Evolutionary conservation across 1,140 invertebrate genomes (phyloP), one percentile per base, ranked within the genome.

Genomic region (Cydia amplana): DNA sequence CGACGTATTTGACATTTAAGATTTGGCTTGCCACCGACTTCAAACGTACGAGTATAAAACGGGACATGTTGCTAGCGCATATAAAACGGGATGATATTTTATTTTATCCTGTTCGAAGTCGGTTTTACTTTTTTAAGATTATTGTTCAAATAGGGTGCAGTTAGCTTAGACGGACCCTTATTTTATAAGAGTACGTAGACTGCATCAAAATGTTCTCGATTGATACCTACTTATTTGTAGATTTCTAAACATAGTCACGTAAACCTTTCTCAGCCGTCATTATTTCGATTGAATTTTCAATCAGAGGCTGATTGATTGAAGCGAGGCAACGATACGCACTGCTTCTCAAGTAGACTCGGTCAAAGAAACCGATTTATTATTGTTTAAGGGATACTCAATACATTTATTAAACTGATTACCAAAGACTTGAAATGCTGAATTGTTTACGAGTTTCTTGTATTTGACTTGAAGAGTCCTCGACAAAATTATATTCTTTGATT

Each of bases 251-350:
- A 81, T 85, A 87, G 84, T 91, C 86, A 86, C 86, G 87, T 91
- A 89, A 89, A 87, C 87, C 85, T 88, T 85, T 84, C 85, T 82
- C 79, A 83, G 84, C 85, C 87, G 87, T 86, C 82, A 86, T 82
- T 87, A 85, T 86, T 89, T 78, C 79, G 81, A 90, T 84, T 84
- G 87, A 90, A 90, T 89, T 87, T 89, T 87, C 87, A 90, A 90
- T 86, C 82, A 81, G 81, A 81, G 83, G 82, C 79, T 88, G 87
- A 90, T 88, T 90, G 88, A 91, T 90, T 86, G 88, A 84, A 88
- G 83, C 83, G 86, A 85, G 77, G 84, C 82, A 78, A 73, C 63
- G 80, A 72, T 81, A 77, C 84, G 83, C 81, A 90, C 89, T 87
- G 87, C 86, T 85, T 88, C 87, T 90, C 86, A 90, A 91, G 85